A percentile compares a stretch with the other conserved stretches of the same genome.
These are phyloP conservation scores for Psammodynastes pulverulentus DNA, from an alignment of 2,113 vertebrate genomes.

Conservation along the genomic window DNA sequence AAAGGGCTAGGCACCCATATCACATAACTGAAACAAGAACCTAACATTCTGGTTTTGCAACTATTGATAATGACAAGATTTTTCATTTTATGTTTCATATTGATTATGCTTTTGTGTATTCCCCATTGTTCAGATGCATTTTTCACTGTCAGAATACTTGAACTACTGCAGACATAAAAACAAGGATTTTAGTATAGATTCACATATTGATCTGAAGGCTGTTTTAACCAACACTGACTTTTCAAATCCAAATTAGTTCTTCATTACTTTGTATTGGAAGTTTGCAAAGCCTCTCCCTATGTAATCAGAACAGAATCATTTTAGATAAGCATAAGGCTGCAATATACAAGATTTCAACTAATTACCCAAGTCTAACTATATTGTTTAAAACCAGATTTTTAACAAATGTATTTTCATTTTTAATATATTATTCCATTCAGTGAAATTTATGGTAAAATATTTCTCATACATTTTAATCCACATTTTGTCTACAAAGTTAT, in stretches of 20 bases:
- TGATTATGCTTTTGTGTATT: not conserved
- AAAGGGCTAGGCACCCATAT: not conserved
- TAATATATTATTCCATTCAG: slow-evolving; percentile 14
- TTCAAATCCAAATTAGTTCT: not conserved
- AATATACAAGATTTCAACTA: slow-evolving; percentile 1
- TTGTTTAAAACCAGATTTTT: not conserved
- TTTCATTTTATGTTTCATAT: not conserved
- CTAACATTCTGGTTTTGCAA: not conserved
- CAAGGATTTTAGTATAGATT: not conserved
- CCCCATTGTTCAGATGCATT: not conserved
- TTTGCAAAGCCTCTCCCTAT: not conserved
- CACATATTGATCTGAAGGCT: not conserved
- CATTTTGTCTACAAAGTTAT: slow-evolving; percentile 51
- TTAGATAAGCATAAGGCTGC: not conserved
- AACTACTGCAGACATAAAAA: not conserved
- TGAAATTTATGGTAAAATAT: slow-evolving; percentile 35
- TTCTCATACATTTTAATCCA: slow-evolving; percentile 51
- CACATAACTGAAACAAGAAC: not conserved
- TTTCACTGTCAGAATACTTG: not conserved
- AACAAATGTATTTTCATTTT: not conserved
- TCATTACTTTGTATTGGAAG: not conserved
- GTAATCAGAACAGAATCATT: not conserved
- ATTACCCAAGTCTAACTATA: not conserved
- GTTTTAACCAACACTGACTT: not conserved
- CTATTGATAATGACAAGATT: not conserved